phyloP scores from a whole-genome alignment of 2,888 invertebrate species.

The Lasius fuliginosus region DNA sequence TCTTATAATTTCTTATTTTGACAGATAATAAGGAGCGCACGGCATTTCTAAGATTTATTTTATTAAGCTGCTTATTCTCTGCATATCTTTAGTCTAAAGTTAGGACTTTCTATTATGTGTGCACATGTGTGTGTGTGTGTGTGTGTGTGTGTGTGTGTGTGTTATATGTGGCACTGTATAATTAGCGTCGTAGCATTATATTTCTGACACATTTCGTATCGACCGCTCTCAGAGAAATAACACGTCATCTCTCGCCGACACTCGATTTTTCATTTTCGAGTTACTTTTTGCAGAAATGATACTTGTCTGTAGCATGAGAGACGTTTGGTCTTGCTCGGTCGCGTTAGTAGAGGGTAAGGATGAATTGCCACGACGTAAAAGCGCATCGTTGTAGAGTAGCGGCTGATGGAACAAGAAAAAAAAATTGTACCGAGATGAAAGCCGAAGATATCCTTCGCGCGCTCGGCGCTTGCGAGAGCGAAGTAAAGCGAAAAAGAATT shows the following conservation, averaged over 20 bases:
- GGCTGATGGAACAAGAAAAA: constrained; percentile 56
- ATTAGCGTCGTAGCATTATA: constrained; percentile 33
- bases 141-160: not conserved
- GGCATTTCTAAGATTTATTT: not conserved
- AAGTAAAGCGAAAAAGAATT: constrained; percentile 60
- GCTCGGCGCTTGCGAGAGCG: not conserved
- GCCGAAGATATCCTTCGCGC: constrained; percentile 44
- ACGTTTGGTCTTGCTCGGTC: constrained; percentile 43
- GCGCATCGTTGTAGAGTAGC: constrained; percentile 62
- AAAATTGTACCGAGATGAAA: constrained; percentile 65
- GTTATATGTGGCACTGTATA: constrained; percentile 20
- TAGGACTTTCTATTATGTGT: not conserved
- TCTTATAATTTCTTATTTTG: constrained; percentile 12
- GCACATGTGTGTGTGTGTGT: not conserved
- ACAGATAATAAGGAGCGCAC: not conserved
- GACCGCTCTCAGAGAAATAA: constrained; percentile 36
- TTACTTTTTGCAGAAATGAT: constrained; percentile 55
- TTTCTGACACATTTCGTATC: constrained; percentile 35
- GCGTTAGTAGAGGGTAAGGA: constrained; percentile 63
- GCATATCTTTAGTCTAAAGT: constrained; percentile 5
- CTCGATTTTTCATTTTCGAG: constrained; percentile 66
- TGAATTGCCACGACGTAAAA: constrained; percentile 67
- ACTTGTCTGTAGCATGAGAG: constrained; percentile 41
- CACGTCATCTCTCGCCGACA: constrained; percentile 43
- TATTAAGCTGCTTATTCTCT: constrained; percentile 3